Base-by-base conservation (phyloP, 2,888 invertebrate genomes). In the Eulithis prunata region DNA sequence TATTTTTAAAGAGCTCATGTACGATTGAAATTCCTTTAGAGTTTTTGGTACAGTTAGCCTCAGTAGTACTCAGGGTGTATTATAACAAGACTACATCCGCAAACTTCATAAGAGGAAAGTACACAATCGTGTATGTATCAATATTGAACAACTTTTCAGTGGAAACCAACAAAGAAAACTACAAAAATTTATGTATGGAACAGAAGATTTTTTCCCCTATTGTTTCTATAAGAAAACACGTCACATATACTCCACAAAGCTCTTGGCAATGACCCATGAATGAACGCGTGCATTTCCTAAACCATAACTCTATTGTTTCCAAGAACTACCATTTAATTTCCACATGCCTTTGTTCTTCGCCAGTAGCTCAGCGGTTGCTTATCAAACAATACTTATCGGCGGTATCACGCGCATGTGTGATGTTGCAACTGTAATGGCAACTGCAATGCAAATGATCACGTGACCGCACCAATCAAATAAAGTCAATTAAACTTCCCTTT, bases 361-460 rank as follows among this genome's bases (percentile, higher is more conserved):
- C 62, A 63, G 41, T 59, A 52, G 57, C 21, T 21, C 53, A 36
- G 45, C 49, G 13, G 41, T 10, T 62, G 64, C 21, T 66, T 66
- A 66, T 66, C 64, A 63, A 61, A 58, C 52, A 58, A 66, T 68
- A 60, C 59, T 46, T 60, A 64, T 68, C 49, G 57, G 45, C 64
- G 60, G 61, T 57, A 57, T 45, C 63, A 60, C 11, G 62, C 55
- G 52, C 46, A 36, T 54, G 53, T 46, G 13, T n/a, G 58, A 12
- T 66, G 55, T 45, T 28, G 54, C 49, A 66, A 62, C 38, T 43
- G 43, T 38, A 38, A 8, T 38, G 38, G 6, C 38, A 21, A 21
- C 32, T 21, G n/a, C 47, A 47, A 47, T 11, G 61, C 12, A 14
- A 32, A n/a, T 46, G n/a, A 13, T 46, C 53, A 49, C 53, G 41